Evolutionary conservation across 2,888 invertebrate genomes (phyloP), one percentile per base, ranked within the genome.

Genomic region (Pecten maximus): DNA sequence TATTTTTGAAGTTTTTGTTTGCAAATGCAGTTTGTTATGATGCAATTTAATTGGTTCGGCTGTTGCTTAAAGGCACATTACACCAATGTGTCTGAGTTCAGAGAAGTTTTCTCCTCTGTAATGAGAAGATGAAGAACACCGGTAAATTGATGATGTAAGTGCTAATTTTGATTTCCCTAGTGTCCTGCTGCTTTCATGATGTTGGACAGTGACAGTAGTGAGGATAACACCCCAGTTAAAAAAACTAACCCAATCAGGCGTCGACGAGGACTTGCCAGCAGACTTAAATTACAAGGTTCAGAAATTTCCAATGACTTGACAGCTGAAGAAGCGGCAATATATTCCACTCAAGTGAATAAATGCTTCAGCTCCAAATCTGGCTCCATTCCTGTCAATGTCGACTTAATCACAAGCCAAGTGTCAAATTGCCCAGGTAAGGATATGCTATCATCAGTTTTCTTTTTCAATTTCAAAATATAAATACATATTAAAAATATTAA

Each of bases 311-410:
- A 28, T 74, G 74, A 74, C 74, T 74, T 74, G 35, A 74, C 74
- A 28, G 35, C 74, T 28, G 23, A 74, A 74, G 74, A 74, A 28
- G 23, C 74, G 35, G 74, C 74, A 1, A 74, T 74, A 74, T 74
- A 74, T 74, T 74, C 74, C 12, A 74, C 74, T 10, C 74, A 74
- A 74, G 74, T 74, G 4, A 74, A 74, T 23, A 74, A 74, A 35
- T 74, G 74, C 23, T 74, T 74, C 74, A 74, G 74, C 35, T 74
- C 74, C 6, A 74, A 74, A 74, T 74, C 74, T 28, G 74, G 74
- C 6, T 74, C 74, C 8, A 74, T 74, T 35, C 35, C 74, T 23
- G 4, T 74, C 3, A 74, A 74, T 74, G 2, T 2, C 3, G 74
- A 74, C 2, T 15, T 74, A 12, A 74, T 74, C 12, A 35, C 74